A percentile compares a stretch with the other conserved stretches of the same genome.
Conservation (phyloP, 2,113 vertebrate species). For the Nanger granti region DNA sequence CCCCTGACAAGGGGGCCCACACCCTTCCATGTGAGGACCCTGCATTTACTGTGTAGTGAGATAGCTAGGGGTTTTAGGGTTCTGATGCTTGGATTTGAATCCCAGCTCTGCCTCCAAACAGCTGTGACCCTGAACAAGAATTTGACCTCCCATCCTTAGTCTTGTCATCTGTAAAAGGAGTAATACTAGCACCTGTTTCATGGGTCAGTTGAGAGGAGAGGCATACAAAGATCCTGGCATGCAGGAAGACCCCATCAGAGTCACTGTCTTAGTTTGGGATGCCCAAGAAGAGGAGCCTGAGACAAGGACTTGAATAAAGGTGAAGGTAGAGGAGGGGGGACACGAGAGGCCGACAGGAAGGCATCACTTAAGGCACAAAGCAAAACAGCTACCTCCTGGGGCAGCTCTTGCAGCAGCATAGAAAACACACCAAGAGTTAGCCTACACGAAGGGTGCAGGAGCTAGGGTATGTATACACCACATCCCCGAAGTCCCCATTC, state of each 20-base stretch:
- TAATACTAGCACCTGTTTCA: not conserved
- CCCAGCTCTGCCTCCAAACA: not conserved
- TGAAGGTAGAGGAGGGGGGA: not conserved
- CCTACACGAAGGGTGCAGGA: rapidly evolving
- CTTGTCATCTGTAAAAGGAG: not conserved
- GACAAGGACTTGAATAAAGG: not conserved
- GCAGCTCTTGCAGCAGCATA: not conserved
- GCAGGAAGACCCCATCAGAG: not conserved
- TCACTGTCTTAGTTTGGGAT: not conserved
- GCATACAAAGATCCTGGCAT: not conserved
- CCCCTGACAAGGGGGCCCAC: not conserved
- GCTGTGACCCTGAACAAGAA: not conserved
- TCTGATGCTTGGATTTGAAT: not conserved
- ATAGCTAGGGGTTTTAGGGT: not conserved
- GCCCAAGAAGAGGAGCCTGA: not conserved
- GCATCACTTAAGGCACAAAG: not conserved
- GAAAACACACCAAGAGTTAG: rapidly evolving
- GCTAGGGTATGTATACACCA: not conserved
- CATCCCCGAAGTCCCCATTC: not conserved
- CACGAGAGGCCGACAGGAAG: not conserved
- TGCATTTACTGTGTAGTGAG: not conserved
- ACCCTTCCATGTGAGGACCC: not conserved
- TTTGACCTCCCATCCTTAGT: not conserved
- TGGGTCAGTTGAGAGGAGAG: not conserved
- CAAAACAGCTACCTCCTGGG: not conserved